Evolutionary conservation across 1,140 invertebrate species (phyloP), one percentile per base, ranked within the genome.

Genomic region (Ectropis grisescens): DNA sequence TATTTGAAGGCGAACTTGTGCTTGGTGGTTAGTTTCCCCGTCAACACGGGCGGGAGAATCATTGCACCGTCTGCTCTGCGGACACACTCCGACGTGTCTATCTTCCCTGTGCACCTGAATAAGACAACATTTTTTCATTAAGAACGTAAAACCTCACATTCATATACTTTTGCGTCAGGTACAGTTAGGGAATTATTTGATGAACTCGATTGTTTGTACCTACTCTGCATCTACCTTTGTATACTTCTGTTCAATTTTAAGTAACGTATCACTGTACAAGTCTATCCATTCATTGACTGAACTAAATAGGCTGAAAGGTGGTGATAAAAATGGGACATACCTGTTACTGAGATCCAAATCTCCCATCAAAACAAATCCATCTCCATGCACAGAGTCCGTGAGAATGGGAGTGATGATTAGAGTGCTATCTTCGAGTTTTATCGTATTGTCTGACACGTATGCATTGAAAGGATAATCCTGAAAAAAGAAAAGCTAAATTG

Each of bases 391-490:
- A n/a, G n/a, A n/a, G n/a, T 88, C 84, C 0, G 87, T 75, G 0
- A 91, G 53, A 0, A 81, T 65, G 2, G 89, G 89, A 11, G 67
- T 86, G n/a, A 93, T 86, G 33, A 80, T 66, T 1, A 93, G 62
- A 1, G 69, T 66, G 0, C 89, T 87, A 43, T 89, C 78, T 10
- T 72, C 64, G 0, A 85, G 35, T 11, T 83, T 84, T 4, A 90
- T 64, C 54, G 89, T 90, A 7, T 78, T 69, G 7, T 84, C 57
- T 33, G 87, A 84, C 24, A 82, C 70, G 55, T 93, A 92, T 9
- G 88, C 70, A 43, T 90, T 87, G 70, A 92, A 93, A 37, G 92
- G 90, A 52, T 82, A 85, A 49, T 87, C 85, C 83, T 86, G 42
- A 1, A 76, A 82, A 11, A n/a, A n/a, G 15, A 38, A 27, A 36